Percentiles rank a stretch among this genome's conserved stretches.
phyloP scores from a whole-genome alignment of 2,888 invertebrate species.

The Drosophila fungiperda region DNA sequence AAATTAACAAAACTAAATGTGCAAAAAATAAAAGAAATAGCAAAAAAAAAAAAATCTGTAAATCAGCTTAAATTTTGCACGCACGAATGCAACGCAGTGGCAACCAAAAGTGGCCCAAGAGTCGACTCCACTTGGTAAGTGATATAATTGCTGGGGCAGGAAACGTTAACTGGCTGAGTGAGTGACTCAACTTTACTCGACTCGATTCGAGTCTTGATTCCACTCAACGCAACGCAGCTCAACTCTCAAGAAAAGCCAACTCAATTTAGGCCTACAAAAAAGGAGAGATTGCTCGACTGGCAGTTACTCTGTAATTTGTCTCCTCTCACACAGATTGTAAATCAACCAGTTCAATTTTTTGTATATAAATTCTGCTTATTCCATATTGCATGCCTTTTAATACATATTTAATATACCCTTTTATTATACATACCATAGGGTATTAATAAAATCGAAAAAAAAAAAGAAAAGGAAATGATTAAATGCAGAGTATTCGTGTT shows the following conservation, averaged over 20 bases:
- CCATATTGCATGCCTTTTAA: not conserved
- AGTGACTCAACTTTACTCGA: constrained; percentile 52
- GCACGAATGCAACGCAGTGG: constrained; percentile 69
- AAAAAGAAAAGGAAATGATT: constrained; percentile 42
- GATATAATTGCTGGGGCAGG: constrained; percentile 78
- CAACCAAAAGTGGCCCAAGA: constrained; percentile 34
- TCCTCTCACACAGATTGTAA: not conserved
- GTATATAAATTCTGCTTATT: not conserved
- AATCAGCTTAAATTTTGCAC: constrained; percentile 79
- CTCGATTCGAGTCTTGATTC: constrained; percentile 6
- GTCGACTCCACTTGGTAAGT: constrained; percentile 56
- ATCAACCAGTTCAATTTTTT: not conserved
- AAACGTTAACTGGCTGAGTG: constrained; percentile 66
- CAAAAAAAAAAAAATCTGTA: constrained; percentile 46
- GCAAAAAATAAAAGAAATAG: constrained; percentile 5
- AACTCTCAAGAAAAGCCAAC: not conserved
- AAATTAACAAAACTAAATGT: constrained; percentile 9
- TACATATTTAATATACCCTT: not conserved
- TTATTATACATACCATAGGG: not conserved
- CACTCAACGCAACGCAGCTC: not conserved
- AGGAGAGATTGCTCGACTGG: constrained; percentile 2
- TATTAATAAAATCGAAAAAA: constrained; percentile 5
- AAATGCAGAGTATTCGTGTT: constrained; percentile 59
- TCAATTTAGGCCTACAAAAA: not conserved
- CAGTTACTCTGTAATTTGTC: not conserved